Evolutionary conservation across 2,888 invertebrate species (phyloP).

Genomic region (Magallana nippona): DNA sequence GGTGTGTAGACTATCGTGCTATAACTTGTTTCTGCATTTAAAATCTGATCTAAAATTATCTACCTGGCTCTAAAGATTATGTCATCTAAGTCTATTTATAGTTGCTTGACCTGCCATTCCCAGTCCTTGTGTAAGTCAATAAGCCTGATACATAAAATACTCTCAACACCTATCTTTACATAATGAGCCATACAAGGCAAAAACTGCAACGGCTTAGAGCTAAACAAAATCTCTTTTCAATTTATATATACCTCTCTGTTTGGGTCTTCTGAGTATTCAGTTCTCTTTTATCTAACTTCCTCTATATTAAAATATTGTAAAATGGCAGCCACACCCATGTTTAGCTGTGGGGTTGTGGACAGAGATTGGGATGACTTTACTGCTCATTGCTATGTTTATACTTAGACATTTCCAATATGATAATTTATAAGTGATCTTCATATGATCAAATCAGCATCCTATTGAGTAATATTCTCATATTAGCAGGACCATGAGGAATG

Average conservation of each 20-base stretch:
- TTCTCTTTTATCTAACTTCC: too few species aligned
- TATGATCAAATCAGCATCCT: too few species aligned
- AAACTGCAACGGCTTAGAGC: too few species aligned
- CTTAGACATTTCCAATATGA: background rate
- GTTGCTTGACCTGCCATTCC: conserved; percentile 7
- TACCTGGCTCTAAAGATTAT: conserved; percentile 20
- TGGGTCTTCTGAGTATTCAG: too few species aligned
- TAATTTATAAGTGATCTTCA: background rate
- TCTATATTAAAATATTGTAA: background rate
- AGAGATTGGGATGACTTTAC: conserved; percentile 8
- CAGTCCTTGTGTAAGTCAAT: background rate
- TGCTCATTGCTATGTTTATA: conserved; percentile 1
- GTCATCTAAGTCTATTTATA: conserved; percentile 14
- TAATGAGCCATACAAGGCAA: background rate
- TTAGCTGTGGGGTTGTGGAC: conserved; percentile 15
- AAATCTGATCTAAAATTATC: conserved; percentile 24
- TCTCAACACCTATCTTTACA: background rate
- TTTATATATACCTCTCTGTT: too few species aligned
- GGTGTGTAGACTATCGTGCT: conserved; percentile 9
- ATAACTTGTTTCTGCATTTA: conserved; percentile 6
- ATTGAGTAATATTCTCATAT: too few species aligned
- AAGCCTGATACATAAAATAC: background rate
- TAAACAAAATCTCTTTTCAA: too few species aligned
- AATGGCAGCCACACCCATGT: background rate
- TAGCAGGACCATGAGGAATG: too few species aligned